A percentile compares a stretch with the other conserved stretches of the same genome.
phyloP scores from a whole-genome alignment of 2,888 invertebrate genomes.

The Lagria hirta region DNA sequence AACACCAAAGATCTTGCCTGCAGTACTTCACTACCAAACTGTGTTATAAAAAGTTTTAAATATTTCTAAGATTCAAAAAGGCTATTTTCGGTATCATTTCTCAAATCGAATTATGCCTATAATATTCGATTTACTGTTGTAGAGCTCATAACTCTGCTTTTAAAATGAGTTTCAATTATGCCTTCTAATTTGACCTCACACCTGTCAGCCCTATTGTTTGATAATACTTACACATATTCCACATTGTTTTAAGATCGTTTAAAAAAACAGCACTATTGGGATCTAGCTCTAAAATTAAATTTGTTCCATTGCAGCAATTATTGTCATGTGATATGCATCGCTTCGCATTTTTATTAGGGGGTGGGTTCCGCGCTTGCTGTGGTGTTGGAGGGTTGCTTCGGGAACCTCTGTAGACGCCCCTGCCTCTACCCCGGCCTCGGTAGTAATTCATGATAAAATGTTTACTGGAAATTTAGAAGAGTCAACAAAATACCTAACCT shows the following conservation, averaged over 20 bases:
- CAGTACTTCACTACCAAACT: too few species aligned
- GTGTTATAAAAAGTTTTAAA: too few species aligned
- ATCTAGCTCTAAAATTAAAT: constrained; percentile 55
- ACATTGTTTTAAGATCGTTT: constrained; percentile 51
- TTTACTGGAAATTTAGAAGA: too few species aligned
- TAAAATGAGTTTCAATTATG: too few species aligned
- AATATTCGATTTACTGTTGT: too few species aligned
- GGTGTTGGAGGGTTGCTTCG: constrained; percentile 19
- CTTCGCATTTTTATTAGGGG: constrained; percentile 4
- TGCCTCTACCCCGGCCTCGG: constrained; percentile 36
- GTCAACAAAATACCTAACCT: too few species aligned
- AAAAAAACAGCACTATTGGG: constrained; percentile 53
- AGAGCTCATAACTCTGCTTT: too few species aligned
- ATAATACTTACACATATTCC: constrained; percentile 41
- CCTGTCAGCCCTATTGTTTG: too few species aligned
- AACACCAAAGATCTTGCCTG: background rate
- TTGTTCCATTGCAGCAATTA: constrained; percentile 48
- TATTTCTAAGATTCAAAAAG: too few species aligned
- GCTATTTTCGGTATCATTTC: too few species aligned
- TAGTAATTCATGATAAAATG: constrained; percentile 25
- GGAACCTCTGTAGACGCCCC: constrained; percentile 26
- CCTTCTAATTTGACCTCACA: too few species aligned
- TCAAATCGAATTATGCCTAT: too few species aligned
- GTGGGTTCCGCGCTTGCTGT: constrained; percentile 6
- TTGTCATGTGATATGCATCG: constrained; percentile 43